Percentiles rank a stretch among this genome's conserved stretches.
phyloP scores from a whole-genome alignment of 2,888 invertebrate species.

The Gisinianus flammeolus region DNA sequence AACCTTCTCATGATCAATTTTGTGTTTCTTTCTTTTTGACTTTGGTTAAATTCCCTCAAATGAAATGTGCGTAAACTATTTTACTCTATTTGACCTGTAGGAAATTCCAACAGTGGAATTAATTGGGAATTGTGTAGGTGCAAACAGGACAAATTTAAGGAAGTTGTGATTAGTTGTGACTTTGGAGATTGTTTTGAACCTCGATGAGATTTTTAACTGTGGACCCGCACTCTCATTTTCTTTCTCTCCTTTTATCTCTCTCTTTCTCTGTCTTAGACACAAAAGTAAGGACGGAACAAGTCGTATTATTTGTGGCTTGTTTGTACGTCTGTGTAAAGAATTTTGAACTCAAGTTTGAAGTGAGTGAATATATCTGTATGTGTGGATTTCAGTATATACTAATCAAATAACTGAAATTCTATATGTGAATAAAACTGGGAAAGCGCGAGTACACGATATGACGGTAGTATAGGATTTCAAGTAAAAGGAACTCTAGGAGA shows the following conservation, averaged over 20 bases:
- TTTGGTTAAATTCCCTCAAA: too few species aligned
- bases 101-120: too few species aligned
- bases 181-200: not conserved
- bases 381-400: not conserved
- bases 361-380: not conserved
- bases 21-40: too few species aligned
- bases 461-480: constrained; percentile 28
- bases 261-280: not conserved
- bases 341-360: not conserved
- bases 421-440: constrained; percentile 5
- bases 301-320: constrained; percentile 12
- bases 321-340: constrained; percentile 10
- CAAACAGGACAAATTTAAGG: too few species aligned
- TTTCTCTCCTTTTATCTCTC: not conserved
- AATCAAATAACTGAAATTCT: not conserved
- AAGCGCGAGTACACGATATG: constrained; percentile 5
- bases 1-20: too few species aligned
- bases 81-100: too few species aligned
- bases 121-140: too few species aligned
- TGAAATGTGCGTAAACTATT: too few species aligned
- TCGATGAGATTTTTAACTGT: not conserved
- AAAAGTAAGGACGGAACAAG: not conserved
- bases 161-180: not conserved
- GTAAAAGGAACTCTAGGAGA: constrained; percentile 29
- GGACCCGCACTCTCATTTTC: not conserved